Evolutionary conservation across 2,797 vertebrate genomes (phyloP).

Genomic region (Geotrypetes seraphini): DNA sequence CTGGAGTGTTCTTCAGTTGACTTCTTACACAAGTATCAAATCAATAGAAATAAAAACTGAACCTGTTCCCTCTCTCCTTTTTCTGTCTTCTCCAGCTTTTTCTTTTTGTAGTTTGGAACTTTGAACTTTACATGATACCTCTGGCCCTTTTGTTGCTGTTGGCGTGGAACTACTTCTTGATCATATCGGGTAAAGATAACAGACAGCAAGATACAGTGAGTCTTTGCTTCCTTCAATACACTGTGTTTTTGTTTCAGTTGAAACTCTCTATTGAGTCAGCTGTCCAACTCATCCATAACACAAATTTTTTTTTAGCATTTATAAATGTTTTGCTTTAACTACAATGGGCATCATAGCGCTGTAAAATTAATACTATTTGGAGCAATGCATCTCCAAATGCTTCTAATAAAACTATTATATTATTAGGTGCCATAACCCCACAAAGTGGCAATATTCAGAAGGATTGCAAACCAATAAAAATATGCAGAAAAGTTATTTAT

Average conservation of each 20-base stretch:
- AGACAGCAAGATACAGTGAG: conserved; percentile 82
- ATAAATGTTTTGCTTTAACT: background rate
- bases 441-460: too few species aligned
- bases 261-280: conserved; percentile 13
- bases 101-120: conserved; percentile 92
- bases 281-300: background rate
- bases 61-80: too few species aligned
- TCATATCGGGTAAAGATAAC: conserved; percentile 84
- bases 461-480: too few species aligned
- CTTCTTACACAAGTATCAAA: too few species aligned
- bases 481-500: too few species aligned
- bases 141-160: conserved; percentile 77
- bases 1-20: too few species aligned
- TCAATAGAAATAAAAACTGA: too few species aligned
- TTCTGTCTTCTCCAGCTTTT: conserved; percentile 70
- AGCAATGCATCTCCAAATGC: too few species aligned
- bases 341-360: too few species aligned
- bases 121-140: conserved; percentile 96
- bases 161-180: conserved; percentile 91
- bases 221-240: conserved; percentile 25
- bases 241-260: conserved; percentile 6
- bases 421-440: too few species aligned
- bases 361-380: too few species aligned
- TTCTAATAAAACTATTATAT: too few species aligned
- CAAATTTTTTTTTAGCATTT: background rate